A percentile compares a stretch with the other conserved stretches of the same genome.
These are phyloP conservation scores for Sinhomidia bicolor DNA, from an alignment of 2,888 invertebrate species.

Conservation along the genomic window DNA sequence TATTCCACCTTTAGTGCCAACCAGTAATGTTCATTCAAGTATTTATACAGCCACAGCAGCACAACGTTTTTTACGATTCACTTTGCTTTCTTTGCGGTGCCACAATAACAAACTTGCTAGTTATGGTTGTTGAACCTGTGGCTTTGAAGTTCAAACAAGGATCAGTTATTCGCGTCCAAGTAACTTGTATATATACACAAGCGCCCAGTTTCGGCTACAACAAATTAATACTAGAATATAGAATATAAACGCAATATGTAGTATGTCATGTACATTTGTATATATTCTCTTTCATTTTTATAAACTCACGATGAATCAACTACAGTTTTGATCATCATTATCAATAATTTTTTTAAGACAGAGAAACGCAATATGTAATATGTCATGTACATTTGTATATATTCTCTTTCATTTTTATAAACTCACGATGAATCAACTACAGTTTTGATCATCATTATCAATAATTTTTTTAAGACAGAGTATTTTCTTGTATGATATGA, in stretches of 20 bases:
- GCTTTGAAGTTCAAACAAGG: constrained; percentile 60
- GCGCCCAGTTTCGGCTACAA: background rate
- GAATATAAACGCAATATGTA: background rate
- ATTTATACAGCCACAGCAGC: background rate
- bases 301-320: constrained; percentile 1
- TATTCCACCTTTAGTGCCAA: background rate
- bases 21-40: background rate
- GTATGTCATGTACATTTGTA: background rate
- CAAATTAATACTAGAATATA: background rate
- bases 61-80: background rate
- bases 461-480: no score
- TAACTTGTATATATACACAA: background rate
- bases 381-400: background rate
- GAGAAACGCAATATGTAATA: background rate
- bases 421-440: constrained; percentile 10
- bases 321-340: constrained; percentile 25
- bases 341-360: background rate
- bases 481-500: no score
- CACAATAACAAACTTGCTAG: constrained; percentile 38
- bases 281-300: background rate
- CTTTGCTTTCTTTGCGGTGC: constrained; percentile 35
- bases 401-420: background rate
- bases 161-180: constrained; percentile 37
- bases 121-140: constrained; percentile 72
- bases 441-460: constrained; percentile 11